Evolutionary conservation across 2,113 vertebrate species (phyloP), one percentile per base, ranked within the genome.

Genomic region (Tamias sibiricus): DNA sequence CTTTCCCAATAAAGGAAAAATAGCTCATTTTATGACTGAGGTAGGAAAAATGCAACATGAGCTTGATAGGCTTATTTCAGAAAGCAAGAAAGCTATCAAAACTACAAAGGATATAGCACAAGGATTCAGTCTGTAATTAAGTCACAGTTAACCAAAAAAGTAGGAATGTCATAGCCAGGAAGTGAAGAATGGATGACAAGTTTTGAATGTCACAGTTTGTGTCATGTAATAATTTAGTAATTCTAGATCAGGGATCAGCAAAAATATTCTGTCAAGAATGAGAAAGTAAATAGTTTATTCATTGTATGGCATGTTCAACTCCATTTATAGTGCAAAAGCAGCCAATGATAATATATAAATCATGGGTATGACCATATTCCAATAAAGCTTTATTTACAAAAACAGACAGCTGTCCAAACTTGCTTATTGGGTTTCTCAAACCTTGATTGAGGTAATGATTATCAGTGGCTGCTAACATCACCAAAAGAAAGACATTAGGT

Each of bases 371-470:
- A 14, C 30, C 26, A 19, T 71, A 0, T 24, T 42, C 40, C 28
- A 95, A 64, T 83, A 72, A 87, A 90, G 77, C 80, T 79, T 89
- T n/a, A 57, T 64, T 80, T 72, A 24, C 32, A 87, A 64, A 79
- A 72, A 17, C 28, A 87, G 42, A 17, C 40, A 59, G 2, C 20
- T 6, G 22, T 28, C 16, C 16, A n/a, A 1, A 76, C 57, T 71
- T 79, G 40, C 62, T 54, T 32, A 44, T 42, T 82, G 44, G 11
- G 8, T 89, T 91, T 42, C 10, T 74, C 62, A 76, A 17, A 1
- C 4, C 1, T 76, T 32, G 20, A 71, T 66, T 26, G 72, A 49
- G 11, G 13, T 62, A 42, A 49, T 37, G 76, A 75, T 68, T 42
- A 64, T 74, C 69, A 44, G 30, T 11, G 47, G 35, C 28, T 79